Evolutionary conservation across 2,888 invertebrate species (phyloP).

Genomic region (Dysmachus trigonus): DNA sequence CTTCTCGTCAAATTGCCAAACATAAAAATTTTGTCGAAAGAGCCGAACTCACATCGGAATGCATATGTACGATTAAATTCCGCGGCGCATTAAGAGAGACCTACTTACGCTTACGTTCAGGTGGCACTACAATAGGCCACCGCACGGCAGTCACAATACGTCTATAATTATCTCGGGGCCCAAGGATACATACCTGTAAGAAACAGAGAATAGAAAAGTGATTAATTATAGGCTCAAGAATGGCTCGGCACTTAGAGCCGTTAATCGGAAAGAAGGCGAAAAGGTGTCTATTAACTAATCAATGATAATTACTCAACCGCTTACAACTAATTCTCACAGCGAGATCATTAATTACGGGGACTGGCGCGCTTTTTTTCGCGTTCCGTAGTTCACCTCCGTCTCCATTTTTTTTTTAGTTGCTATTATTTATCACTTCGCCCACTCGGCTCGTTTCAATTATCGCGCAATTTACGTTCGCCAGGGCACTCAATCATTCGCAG

Average conservation of each 20-base stretch:
- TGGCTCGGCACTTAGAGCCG: neutral
- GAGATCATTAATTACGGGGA: conserved; percentile 19
- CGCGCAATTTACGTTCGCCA: conserved; percentile 16
- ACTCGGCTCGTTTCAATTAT: conserved; percentile 29
- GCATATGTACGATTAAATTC: neutral
- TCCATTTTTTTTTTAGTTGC: neutral
- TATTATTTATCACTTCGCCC: conserved; percentile 32
- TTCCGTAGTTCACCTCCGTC: neutral
- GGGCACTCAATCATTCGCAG: conserved; percentile 27
- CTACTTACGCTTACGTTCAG: neutral
- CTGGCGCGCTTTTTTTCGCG: conserved; percentile 4
- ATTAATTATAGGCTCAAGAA: conserved; percentile 8
- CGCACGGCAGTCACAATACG: neutral
- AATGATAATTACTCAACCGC: conserved; percentile 32
- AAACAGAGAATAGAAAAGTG: conserved; percentile 8
- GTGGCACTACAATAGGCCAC: neutral
- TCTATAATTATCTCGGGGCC: neutral
- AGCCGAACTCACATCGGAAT: neutral
- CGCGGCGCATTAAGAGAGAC: neutral
- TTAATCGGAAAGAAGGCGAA: neutral
- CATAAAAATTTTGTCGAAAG: neutral
- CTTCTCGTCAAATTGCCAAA: neutral
- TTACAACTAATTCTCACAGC: conserved; percentile 15
- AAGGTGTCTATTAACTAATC: conserved; percentile 34
- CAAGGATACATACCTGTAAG: conserved; percentile 27